A percentile compares a stretch with the other conserved stretches of the same genome.
phyloP scores from a whole-genome alignment of 53 echinoderm and acorn worm genomes.

The Henricia sp. region DNA sequence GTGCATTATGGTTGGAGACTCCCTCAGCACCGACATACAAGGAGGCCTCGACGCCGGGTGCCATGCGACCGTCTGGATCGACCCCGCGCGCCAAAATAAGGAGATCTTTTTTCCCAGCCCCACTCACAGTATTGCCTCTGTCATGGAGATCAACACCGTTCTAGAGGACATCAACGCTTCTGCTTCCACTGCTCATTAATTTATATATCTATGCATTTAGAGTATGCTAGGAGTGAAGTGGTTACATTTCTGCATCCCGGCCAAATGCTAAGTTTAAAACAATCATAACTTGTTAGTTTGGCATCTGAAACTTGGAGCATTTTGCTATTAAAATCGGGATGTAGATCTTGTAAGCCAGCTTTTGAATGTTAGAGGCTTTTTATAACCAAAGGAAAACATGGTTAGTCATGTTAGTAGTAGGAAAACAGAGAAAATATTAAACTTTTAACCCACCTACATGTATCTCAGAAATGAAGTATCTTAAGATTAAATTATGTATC shows the following conservation, averaged over 20 bases:
- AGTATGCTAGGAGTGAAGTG: neutral
- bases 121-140: conserved; percentile 71
- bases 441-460: conserved; percentile 46
- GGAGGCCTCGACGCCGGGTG: conserved; percentile 83
- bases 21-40: conserved; percentile 90
- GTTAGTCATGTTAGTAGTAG: neutral
- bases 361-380: conserved; percentile 38
- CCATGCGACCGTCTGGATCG: conserved; percentile 85
- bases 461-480: conserved; percentile 23
- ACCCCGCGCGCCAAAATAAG: conserved; percentile 66
- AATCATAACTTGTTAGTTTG: too few species aligned
- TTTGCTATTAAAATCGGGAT: conserved; percentile 17
- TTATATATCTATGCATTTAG: conserved; percentile 29
- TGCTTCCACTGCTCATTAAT: conserved; percentile 31
- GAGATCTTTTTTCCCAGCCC: conserved; percentile 71
- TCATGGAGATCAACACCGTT: conserved; percentile 75
- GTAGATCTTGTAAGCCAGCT: neutral
- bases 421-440: neutral
- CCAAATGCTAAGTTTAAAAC: too few species aligned
- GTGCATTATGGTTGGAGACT: conserved; percentile 94
- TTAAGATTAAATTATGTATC: neutral
- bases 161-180: conserved; percentile 60
- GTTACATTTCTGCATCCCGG: neutral
- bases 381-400: neutral
- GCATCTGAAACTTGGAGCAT: too few species aligned